These are phyloP conservation scores for Microplitis manilae DNA, from an alignment of 2,888 invertebrate species.

Conservation along the genomic window DNA sequence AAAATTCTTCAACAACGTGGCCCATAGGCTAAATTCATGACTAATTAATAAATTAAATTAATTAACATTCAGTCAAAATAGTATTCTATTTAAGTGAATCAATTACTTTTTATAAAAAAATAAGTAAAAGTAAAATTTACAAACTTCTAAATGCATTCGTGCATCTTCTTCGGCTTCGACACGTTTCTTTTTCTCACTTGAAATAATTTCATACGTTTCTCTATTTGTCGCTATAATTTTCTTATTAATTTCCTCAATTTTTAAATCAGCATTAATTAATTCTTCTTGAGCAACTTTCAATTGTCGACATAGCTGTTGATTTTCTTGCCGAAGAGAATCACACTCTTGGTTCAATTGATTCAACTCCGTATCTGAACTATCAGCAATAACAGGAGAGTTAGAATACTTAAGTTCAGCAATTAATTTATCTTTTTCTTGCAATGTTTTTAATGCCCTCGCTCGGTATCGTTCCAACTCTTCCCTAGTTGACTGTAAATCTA, in stretches of 20 bases:
- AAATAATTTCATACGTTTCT: slow-evolving; percentile 67
- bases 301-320: slow-evolving; percentile 73
- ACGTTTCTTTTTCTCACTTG: slow-evolving; percentile 70
- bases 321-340: slow-evolving; percentile 75
- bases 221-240: slow-evolving; percentile 70
- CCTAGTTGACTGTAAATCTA: slow-evolving; percentile 65
- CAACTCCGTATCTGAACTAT: slow-evolving; percentile 76
- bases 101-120: background rate
- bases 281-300: slow-evolving; percentile 72
- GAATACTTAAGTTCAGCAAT: slow-evolving; percentile 75
- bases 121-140: background rate
- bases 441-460: slow-evolving; percentile 83
- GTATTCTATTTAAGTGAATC: too few species aligned
- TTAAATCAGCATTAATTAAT: slow-evolving; percentile 65
- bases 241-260: slow-evolving; percentile 69
- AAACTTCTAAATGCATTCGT: slow-evolving; percentile 61
- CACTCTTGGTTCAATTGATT: slow-evolving; percentile 76
- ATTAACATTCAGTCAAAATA: too few species aligned
- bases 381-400: slow-evolving; percentile 56
- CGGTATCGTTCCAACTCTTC: slow-evolving; percentile 83
- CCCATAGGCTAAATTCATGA: too few species aligned
- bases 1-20: too few species aligned
- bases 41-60: too few species aligned
- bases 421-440: slow-evolving; percentile 84
- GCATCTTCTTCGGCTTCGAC: slow-evolving; percentile 72